Conservation (phyloP, 2,113 vertebrate species). For the Circaetus cinerascens region DNA sequence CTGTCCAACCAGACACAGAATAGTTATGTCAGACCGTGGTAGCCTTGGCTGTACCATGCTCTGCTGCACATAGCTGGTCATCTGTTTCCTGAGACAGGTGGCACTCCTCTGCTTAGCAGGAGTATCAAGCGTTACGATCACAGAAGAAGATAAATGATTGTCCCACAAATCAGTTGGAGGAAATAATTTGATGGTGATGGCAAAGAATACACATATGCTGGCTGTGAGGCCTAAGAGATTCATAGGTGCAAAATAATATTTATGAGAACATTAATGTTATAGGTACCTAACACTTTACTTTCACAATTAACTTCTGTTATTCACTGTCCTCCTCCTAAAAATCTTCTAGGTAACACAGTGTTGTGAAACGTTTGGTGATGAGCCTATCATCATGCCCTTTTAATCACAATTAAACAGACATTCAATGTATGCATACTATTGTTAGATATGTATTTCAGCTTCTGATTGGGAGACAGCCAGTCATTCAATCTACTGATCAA, state of each 20-base stretch:
- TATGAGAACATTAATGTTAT: background rate
- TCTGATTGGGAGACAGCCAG: background rate
- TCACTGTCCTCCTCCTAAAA: background rate
- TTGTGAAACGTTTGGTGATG: background rate
- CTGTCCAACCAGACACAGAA: background rate
- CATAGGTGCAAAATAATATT: background rate
- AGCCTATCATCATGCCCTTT: background rate
- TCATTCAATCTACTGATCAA: background rate
- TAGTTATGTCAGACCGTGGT: rapidly evolving
- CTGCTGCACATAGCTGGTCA: background rate
- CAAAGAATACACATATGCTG: background rate
- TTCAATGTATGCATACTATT: background rate
- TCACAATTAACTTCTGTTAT: background rate
- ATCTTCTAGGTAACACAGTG: background rate
- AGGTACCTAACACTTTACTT: background rate
- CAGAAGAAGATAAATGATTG: background rate
- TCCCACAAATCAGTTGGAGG: background rate
- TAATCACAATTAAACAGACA: background rate
- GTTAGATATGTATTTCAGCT: background rate
- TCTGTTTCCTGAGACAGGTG: background rate
- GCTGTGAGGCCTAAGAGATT: background rate
- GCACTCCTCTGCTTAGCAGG: background rate
- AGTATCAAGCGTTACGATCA: rapidly evolving
- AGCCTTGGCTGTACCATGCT: background rate
- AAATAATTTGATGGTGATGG: background rate